Evolutionary conservation across 2,888 invertebrate species (phyloP), one percentile per base, ranked within the genome.

Genomic region (Vesta saturnalis): DNA sequence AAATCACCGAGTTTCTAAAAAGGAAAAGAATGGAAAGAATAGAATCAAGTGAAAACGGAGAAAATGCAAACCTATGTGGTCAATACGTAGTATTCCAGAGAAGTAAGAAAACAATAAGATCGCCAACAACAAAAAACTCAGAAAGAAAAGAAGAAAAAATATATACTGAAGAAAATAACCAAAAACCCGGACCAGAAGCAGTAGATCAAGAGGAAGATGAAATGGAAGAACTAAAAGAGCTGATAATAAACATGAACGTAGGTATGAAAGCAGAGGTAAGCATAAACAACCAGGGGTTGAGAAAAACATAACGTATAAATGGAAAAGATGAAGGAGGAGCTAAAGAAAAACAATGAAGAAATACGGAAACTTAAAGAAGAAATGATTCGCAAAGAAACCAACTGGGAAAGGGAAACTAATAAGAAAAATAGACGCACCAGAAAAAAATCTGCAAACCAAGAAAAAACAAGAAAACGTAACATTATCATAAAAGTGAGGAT

Each of bases 301-400:
- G n/a, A 43, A 43, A 43, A 3, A 43, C 43, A 43, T 12, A 43
- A 43, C 43, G n/a, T 12, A 43, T 3, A 43, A 43, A 43, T 43
- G 14, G 43, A 43, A 43, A 43, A 43, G n/a, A n/a, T n/a, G n/a
- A n/a, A n/a, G n/a, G n/a, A n/a, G n/a, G 43, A 43, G 43, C 43
- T 43, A 14, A 43, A 43, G 43, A 43, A 43, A 43, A 43, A 43
- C 43, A 43, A 43, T 4, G 43, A 43, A 43, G 43, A 14, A 43
- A 43, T 43, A 43, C 43, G 14, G 14, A 43, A 3, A 43, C 43
- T 8, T 14, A 43, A 14, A 43, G n/a, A 43, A 43, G 43, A 43
- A 43, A 43, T 43, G 43, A 43, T 43, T 5, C 14, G 43, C 43
- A 43, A 43, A 43, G 43, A 8, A 43, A 43, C 43, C 2, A 43